phyloP scores from a whole-genome alignment of 1,140 invertebrate genomes.

The Dreissena rostriformis region DNA sequence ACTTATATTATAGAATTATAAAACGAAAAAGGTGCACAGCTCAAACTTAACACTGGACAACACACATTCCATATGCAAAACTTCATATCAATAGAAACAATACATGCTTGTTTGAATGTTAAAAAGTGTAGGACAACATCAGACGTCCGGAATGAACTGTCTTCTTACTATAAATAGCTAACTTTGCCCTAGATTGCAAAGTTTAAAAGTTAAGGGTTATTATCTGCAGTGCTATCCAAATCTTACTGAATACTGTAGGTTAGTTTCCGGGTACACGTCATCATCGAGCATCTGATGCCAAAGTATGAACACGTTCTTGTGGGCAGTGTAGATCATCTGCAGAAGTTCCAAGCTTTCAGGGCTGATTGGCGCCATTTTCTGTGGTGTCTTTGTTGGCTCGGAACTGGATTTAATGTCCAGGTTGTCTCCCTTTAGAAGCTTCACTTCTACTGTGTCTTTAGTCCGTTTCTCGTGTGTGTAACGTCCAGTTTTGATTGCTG shows the following conservation, averaged over 20 bases:
- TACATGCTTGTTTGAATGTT: too few species aligned
- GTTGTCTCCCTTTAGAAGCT: slow-evolving; percentile 56
- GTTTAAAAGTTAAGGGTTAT: too few species aligned
- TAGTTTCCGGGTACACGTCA: not conserved
- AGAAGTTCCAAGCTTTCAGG: not conserved
- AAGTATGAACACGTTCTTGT: slow-evolving; percentile 22
- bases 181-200: too few species aligned
- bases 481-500: slow-evolving; percentile 78
- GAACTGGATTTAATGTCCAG: not conserved
- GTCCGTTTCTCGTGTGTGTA: slow-evolving; percentile 79
- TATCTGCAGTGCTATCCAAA: not conserved
- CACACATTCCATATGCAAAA: too few species aligned
- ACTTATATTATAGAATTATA: too few species aligned
- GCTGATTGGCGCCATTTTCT: slow-evolving; percentile 14
- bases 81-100: too few species aligned
- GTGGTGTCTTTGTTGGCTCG: not conserved
- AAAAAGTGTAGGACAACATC: too few species aligned
- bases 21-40: too few species aligned
- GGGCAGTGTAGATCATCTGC: slow-evolving; percentile 12
- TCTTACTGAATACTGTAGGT: not conserved
- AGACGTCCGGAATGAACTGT: too few species aligned
- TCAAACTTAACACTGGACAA: too few species aligned
- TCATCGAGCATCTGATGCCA: slow-evolving; percentile 31
- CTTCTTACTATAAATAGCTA: too few species aligned
- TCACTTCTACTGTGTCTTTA: slow-evolving; percentile 76